phyloP scores from a whole-genome alignment of 2,797 vertebrate genomes.

The Urocyon cinereoargenteus region DNA sequence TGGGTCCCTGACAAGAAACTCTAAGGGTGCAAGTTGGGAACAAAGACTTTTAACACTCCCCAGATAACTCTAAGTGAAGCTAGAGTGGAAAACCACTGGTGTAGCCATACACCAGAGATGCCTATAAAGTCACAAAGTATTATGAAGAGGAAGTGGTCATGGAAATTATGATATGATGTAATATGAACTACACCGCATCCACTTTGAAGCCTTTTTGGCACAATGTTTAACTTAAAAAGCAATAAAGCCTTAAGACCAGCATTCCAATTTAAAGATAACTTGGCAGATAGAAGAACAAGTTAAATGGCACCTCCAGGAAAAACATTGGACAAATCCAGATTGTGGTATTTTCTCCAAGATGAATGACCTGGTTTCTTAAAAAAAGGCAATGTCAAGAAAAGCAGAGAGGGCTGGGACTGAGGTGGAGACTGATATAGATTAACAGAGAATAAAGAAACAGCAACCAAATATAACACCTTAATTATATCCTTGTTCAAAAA shows the following conservation, averaged over 20 bases:
- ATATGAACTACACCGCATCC: neutral
- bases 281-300: neutral
- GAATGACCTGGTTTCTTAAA: constrained; percentile 1
- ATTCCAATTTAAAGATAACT: neutral
- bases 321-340: neutral
- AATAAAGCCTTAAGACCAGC: neutral
- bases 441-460: constrained; percentile 21
- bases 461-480: neutral
- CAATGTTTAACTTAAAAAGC: neutral
- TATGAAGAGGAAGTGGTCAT: constrained; percentile 74
- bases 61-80: constrained; percentile 43
- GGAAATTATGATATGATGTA: constrained; percentile 66
- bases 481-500: neutral
- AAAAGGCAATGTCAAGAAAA: neutral
- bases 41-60: neutral
- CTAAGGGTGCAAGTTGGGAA: neutral
- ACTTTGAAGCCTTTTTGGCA: constrained; percentile 45
- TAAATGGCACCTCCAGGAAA: neutral
- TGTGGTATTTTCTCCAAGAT: neutral
- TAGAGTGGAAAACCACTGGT: constrained; percentile 44
- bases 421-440: neutral
- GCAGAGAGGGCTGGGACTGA: neutral
- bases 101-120: constrained; percentile 13
- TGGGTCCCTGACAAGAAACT: neutral
- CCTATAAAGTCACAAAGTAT: constrained; percentile 50